A percentile compares a stretch with the other conserved stretches of the same genome.
These are phyloP conservation scores for Myodes glareolus DNA, from an alignment of 2,113 vertebrate genomes.

Conservation along the genomic window DNA sequence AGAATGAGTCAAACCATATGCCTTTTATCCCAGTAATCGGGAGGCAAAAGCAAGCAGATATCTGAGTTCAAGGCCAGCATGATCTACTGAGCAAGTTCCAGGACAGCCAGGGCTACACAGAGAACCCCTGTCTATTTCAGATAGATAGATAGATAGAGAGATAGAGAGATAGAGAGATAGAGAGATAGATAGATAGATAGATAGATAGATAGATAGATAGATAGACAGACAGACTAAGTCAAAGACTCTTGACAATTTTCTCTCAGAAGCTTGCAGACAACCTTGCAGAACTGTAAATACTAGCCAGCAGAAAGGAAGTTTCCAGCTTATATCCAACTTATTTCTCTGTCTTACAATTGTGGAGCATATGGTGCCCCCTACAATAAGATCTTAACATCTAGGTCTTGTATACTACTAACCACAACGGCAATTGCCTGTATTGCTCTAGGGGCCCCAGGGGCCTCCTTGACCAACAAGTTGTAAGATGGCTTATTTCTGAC, in stretches of 20 bases:
- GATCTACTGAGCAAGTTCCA: neutral
- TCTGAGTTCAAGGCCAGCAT: neutral
- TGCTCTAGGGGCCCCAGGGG: too few relatives aligned
- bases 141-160: too few relatives aligned
- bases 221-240: neutral
- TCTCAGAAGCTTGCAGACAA: neutral
- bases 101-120: neutral
- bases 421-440: neutral
- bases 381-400: neutral
- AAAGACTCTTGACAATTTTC: neutral
- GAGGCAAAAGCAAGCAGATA: neutral
- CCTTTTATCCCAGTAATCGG: neutral
- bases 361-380: neutral
- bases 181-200: too few relatives aligned
- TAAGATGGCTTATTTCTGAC: too few relatives aligned
- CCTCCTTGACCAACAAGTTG: neutral
- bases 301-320: neutral
- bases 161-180: too few relatives aligned
- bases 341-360: neutral
- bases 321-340: neutral
- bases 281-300: neutral
- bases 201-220: too few relatives aligned
- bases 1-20: neutral
- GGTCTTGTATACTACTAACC: too few relatives aligned
- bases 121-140: neutral